Evolutionary conservation across 2,797 vertebrate genomes (phyloP), one percentile per base, ranked within the genome.

Genomic region (Thunnus albacares): DNA sequence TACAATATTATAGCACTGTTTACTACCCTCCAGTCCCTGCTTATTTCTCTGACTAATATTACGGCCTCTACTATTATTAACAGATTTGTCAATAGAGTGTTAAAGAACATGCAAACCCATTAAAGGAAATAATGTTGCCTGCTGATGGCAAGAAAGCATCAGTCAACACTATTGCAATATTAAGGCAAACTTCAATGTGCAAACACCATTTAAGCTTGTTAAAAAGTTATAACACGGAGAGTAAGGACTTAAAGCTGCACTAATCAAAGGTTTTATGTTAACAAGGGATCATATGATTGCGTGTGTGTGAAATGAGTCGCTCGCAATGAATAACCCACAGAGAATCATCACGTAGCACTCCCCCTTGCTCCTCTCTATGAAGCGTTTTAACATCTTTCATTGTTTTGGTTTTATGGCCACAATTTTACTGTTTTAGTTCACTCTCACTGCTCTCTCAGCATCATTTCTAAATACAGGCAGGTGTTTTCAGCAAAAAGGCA

Each of bases 51-150:
- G 18, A 68, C 52, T 57, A 30, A 10, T 9, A 2, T 17, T 49
- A 49, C 17, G 5, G 17, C 14, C 18, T 49, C 45, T 49, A 18
- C 6, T 30, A 1, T 26, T 57, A 77, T 63, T 65, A 75, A 70
- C 41, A 72, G 18, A 71, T 24, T 30, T 81, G 59, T 77, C 47
- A 84, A 61, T 30, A 33, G 28, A 61, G 35, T 49, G 17, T 35
- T 65, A 70, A 77, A 62, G 26, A 79, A 43, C 60, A 22, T n/a
- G 38, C 74, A 18, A 55, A 28, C 35, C 11, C 17, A 49, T 49
- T 49, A 49, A 26, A 26, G 64, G 11, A 63, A 24, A 45, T 58
- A 75, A 33, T 52, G 60, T 71, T 28, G 45, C 3, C 53, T 65
- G 6, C 18, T 17, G 17, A 9, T 55, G 43, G n/a, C 56, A 74